Evolutionary conservation across 2,797 vertebrate species (phyloP).

Genomic region (Arctocebus calabarensis): DNA sequence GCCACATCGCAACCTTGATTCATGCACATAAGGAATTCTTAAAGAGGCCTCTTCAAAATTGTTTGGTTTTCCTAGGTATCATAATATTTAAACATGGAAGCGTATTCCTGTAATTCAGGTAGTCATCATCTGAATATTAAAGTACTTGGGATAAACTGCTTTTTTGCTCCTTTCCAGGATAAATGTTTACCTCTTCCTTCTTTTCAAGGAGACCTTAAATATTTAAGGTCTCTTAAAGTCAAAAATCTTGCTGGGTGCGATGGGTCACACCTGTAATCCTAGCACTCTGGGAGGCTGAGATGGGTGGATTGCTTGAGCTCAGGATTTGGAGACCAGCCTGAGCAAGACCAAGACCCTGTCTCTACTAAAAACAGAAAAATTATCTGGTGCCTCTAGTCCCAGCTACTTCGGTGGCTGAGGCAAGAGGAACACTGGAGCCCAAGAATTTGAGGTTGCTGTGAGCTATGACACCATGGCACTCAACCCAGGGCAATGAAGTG

Average conservation of each 20-base stretch:
- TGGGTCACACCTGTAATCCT: too few species aligned
- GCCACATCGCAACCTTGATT: slow-evolving; percentile 49
- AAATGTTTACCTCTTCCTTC: background rate
- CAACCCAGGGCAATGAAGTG: too few species aligned
- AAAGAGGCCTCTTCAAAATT: slow-evolving; percentile 65
- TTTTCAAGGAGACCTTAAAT: background rate
- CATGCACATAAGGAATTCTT: background rate
- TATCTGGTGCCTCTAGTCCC: too few species aligned
- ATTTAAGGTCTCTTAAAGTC: background rate
- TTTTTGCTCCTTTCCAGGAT: background rate
- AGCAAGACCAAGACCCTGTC: too few species aligned
- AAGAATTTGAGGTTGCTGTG: too few species aligned
- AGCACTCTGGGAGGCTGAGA: too few species aligned
- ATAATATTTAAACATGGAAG: slow-evolving; percentile 32
- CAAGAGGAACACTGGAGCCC: too few species aligned
- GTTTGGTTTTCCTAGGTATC: slow-evolving; percentile 60
- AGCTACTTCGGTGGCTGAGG: too few species aligned
- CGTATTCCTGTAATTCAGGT: background rate
- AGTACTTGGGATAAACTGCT: background rate
- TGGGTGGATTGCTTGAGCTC: too few species aligned
- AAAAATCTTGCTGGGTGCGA: background rate
- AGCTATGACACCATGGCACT: too few species aligned
- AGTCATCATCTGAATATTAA: background rate
- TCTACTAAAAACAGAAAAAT: too few species aligned
- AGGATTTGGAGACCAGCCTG: too few species aligned